Evolutionary conservation across 1,140 invertebrate genomes (phyloP).

Genomic region (Nebria ingens): DNA sequence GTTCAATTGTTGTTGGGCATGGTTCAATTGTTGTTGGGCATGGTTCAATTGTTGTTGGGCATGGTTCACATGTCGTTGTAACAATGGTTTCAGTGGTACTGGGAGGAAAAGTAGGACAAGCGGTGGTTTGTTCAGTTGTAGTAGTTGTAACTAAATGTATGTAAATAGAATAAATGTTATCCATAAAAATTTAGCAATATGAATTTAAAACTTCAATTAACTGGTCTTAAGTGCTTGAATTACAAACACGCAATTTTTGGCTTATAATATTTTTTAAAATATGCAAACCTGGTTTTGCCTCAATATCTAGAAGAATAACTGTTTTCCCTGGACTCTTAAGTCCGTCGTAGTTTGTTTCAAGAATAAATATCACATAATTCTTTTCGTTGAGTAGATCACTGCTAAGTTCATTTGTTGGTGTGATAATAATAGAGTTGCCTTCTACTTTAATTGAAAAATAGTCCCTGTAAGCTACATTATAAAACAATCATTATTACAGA

Average conservation of each 20-base stretch:
- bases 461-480: background rate
- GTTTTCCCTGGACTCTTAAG: conserved; percentile 5
- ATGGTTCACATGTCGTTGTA: background rate
- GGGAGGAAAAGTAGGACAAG: background rate
- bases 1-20: no score
- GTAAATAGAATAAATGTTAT: background rate
- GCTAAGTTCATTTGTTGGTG: conserved; percentile 8
- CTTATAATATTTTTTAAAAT: background rate
- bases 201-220: background rate
- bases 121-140: background rate
- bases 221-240: background rate
- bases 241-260: background rate
- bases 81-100: background rate
- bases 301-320: conserved; percentile 15
- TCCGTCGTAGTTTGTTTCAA: conserved; percentile 13
- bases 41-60: no score
- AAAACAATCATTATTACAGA: no score
- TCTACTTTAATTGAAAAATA: background rate
- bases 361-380: conserved; percentile 10
- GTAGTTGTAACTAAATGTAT: background rate
- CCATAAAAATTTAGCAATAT: background rate
- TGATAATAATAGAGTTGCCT: background rate
- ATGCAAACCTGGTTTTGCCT: conserved; percentile 1
- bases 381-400: conserved; percentile 5
- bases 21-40: no score